Base-by-base conservation (phyloP, 2,888 invertebrate species). In the Drosophila neotestacea region DNA sequence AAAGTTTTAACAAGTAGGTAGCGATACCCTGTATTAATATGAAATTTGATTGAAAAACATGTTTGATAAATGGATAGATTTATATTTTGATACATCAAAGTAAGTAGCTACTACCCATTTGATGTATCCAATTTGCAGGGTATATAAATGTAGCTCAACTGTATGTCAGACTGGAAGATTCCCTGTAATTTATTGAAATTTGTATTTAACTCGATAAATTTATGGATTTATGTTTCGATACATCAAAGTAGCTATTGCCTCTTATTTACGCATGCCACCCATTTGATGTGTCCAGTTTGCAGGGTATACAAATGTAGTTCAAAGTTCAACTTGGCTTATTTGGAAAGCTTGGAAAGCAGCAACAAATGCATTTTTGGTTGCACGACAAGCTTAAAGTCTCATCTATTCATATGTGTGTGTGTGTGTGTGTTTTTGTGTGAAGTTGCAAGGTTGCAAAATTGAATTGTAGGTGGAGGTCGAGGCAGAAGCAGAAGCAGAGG, bases 381-480 rank as follows among this genome's bases (percentile, higher is more conserved):
- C 70, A 59, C 56, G 58, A 64, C 42, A 48, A 64, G 16, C 44
- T 41, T 32, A 41, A 67, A 67, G 36, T 46, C 28, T 36, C 10
- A 34, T 41, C 30, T 11, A 4, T n/a, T 10, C 13, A 13, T 48
- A 7, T 51, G 36, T n/a, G n/a, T 63, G 22, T 55, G 47, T 38
- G 32, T 32, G 13, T 48, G 10, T 51, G 30, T 63, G 13, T 55
- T 47, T 32, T 36, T 63, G 54, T 58, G 60, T 58, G 46, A 61
- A 38, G 70, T 60, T 77, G 82, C 82, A 80, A 82, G 79, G 81
- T 84, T 72, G 71, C 66, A 65, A 70, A 78, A 81, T 79, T 81
- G 64, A 75, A 81, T 79, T 81, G 86, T 86, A 84, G 84, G 86
- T 81, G 86, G 81, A 84, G 84, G 84, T 78, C 79, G 72, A 56